A percentile compares a stretch with the other conserved stretches of the same genome.
Evolutionary conservation across 2,888 invertebrate genomes (phyloP).

Genomic region (Anaspis maculata): DNA sequence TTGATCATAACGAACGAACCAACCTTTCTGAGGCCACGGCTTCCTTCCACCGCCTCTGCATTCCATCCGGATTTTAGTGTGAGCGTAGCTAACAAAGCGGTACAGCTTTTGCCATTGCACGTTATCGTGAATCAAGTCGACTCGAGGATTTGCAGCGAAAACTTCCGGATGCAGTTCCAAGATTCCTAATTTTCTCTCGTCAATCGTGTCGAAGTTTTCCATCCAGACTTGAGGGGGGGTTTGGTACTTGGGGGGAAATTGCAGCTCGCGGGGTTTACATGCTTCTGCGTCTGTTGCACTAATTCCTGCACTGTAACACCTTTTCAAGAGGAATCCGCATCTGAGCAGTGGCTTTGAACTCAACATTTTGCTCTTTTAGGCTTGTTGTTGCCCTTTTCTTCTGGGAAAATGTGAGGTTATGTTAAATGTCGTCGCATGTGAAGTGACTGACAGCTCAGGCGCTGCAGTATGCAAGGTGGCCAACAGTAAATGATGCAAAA

Average conservation of each 20-base stretch:
- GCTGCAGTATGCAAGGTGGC: too few species aligned
- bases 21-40: slow-evolving; percentile 97
- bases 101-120: slow-evolving; percentile 79
- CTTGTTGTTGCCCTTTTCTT: too few species aligned
- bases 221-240: slow-evolving; percentile 77
- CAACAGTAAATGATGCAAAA: too few species aligned
- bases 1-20: too few species aligned
- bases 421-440: too few species aligned
- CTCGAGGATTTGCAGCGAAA: slow-evolving; percentile 72
- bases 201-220: slow-evolving; percentile 68
- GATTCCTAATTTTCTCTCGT: slow-evolving; percentile 73
- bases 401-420: too few species aligned
- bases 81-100: slow-evolving; percentile 70
- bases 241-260: slow-evolving; percentile 47
- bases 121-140: slow-evolving; percentile 83
- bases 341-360: too few species aligned
- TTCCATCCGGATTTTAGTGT: slow-evolving; percentile 75
- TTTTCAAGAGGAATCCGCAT: too few species aligned
- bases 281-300: too few species aligned
- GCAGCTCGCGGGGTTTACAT: slow-evolving; percentile 43
- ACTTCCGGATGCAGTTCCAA: slow-evolving; percentile 84
- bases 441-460: too few species aligned
- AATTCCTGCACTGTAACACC: too few species aligned
- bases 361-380: too few species aligned
- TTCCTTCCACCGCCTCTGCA: slow-evolving; percentile 83